phyloP scores from a whole-genome alignment of 2,797 vertebrate species.

The Nothura maculosa region DNA sequence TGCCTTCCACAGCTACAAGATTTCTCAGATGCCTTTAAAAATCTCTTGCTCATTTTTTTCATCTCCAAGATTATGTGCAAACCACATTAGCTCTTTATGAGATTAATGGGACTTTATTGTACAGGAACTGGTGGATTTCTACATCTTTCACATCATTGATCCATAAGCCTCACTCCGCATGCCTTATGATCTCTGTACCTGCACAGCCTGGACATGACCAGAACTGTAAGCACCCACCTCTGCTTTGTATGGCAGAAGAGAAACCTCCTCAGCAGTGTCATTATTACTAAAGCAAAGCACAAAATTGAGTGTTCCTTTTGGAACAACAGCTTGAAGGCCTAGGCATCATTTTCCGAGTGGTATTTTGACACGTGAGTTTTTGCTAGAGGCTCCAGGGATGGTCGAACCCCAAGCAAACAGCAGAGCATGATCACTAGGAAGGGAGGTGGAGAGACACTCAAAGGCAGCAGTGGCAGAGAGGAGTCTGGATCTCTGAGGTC shows the following conservation, averaged over 20 bases:
- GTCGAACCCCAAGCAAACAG: background rate
- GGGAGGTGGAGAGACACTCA: background rate
- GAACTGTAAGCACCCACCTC: background rate
- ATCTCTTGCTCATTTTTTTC: background rate
- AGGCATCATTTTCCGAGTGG: background rate
- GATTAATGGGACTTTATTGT: background rate
- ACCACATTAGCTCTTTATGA: background rate
- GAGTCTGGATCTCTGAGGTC: background rate
- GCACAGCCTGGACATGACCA: background rate
- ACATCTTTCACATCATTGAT: background rate
- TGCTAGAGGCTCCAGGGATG: background rate
- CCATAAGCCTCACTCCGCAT: background rate
- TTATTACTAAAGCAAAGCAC: background rate
- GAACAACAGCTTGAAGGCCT: background rate
- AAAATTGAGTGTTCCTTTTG: background rate
- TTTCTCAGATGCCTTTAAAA: slow-evolving; percentile 5
- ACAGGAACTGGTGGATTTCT: background rate
- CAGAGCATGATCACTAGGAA: rapidly evolving
- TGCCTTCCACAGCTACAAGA: background rate
- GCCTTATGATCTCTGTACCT: background rate
- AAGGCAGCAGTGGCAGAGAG: background rate
- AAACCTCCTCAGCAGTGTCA: background rate
- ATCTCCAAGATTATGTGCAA: background rate
- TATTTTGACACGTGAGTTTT: background rate
- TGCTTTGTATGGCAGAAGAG: background rate